Percentiles rank a stretch among this genome's conserved stretches.
Conservation (phyloP, 2,113 vertebrate genomes). For the Meriones unguiculatus region DNA sequence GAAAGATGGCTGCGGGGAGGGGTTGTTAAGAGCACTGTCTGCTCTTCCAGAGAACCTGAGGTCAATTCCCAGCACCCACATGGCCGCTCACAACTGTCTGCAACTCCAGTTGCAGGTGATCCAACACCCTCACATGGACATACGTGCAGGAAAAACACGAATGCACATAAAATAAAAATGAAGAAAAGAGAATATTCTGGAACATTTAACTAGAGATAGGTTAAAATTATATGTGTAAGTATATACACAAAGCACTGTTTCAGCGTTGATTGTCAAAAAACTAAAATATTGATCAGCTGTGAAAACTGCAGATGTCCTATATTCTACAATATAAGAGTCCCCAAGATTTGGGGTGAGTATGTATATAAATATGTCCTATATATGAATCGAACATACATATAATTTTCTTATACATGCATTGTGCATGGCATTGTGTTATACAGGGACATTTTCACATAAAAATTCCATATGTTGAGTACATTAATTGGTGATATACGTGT, state of each 20-base stretch:
- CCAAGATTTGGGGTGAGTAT: not conserved
- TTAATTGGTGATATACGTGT: not conserved
- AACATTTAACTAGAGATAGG: constrained; percentile 13
- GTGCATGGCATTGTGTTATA: not conserved
- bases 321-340: not conserved
- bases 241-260: not conserved
- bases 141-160: not conserved
- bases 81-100: no score
- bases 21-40: no score
- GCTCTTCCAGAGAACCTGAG: no score
- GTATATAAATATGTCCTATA: not conserved
- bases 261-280: not conserved
- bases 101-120: no score
- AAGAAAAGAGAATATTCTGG: not conserved
- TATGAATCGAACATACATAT: not conserved
- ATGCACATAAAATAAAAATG: not conserved
- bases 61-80: no score
- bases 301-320: not conserved
- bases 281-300: not conserved
- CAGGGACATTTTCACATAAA: no score
- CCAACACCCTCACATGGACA: not conserved
- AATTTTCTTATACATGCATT: not conserved
- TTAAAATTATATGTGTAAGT: not conserved
- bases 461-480: not conserved
- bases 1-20: no score